phyloP scores from a whole-genome alignment of 2,113 vertebrate genomes.

The Myotis davidii region DNA sequence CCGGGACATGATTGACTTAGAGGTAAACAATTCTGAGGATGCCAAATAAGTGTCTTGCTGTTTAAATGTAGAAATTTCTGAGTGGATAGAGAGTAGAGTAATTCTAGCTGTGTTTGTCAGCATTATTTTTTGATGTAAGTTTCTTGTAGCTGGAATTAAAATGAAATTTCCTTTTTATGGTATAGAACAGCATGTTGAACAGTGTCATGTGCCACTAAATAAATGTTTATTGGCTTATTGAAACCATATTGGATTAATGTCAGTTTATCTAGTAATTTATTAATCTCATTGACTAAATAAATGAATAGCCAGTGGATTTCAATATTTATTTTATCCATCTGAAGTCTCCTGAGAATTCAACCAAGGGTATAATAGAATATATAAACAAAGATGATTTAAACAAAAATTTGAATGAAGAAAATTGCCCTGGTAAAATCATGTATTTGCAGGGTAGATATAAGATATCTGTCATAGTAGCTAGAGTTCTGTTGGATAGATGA shows the following conservation, averaged over 20 bases:
- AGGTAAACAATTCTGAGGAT: conserved; percentile 86
- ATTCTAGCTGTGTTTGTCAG: neutral
- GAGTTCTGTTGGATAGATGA: neutral
- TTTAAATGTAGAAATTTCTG: neutral
- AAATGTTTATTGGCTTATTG: neutral
- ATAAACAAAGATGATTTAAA: conserved; percentile 18
- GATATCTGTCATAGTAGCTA: neutral
- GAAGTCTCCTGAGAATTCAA: neutral
- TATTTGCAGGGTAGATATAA: neutral
- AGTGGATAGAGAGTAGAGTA: neutral
- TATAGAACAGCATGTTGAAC: neutral
- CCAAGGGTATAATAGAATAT: neutral
- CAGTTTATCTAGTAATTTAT: neutral
- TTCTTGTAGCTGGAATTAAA: neutral
- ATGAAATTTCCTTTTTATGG: neutral
- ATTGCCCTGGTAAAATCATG: neutral
- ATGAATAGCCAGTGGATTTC: neutral
- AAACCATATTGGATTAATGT: neutral
- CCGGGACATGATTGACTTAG: conserved; percentile 98
- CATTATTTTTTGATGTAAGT: neutral
- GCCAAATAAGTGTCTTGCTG: neutral
- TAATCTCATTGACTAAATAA: neutral
- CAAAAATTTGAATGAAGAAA: neutral
- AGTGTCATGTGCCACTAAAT: neutral
- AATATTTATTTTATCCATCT: neutral